Evolutionary conservation across 2,888 invertebrate genomes (phyloP).

Genomic region (Ceriagrion tenellum): DNA sequence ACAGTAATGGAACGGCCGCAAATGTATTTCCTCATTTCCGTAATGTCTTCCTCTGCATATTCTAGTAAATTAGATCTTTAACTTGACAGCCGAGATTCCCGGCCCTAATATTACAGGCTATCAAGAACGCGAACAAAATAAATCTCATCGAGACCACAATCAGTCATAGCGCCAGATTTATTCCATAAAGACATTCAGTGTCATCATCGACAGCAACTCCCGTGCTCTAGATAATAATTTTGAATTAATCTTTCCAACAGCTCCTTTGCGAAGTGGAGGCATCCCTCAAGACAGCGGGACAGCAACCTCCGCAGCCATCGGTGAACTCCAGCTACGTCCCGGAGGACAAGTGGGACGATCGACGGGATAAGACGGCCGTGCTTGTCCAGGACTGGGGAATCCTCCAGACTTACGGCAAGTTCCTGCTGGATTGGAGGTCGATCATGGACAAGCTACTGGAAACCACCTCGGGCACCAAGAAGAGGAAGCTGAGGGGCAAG

Average conservation of each 20-base stretch:
- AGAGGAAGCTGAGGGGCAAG: not conserved
- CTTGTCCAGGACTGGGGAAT: slow-evolving; percentile 83
- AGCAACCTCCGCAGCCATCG: slow-evolving; percentile 75
- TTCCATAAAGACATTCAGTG: not conserved
- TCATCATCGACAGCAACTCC: not conserved
- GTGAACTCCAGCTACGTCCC: slow-evolving; percentile 19
- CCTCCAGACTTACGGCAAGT: slow-evolving; percentile 81
- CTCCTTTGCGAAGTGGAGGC: slow-evolving; percentile 82
- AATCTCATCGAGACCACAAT: not conserved
- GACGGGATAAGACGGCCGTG: slow-evolving; percentile 78
- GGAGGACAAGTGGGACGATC: slow-evolving; percentile 69
- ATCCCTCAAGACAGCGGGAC: slow-evolving; percentile 78
- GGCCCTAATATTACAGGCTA: no score
- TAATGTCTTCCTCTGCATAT: no score
- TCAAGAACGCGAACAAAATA: no score
- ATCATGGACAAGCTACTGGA: slow-evolving; percentile 67
- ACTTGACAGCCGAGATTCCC: no score
- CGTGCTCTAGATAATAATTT: not conserved
- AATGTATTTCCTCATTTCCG: no score
- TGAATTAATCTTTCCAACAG: slow-evolving; percentile 72
- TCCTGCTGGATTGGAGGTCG: slow-evolving; percentile 81
- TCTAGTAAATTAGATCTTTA: no score
- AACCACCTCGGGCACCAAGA: slow-evolving; percentile 31
- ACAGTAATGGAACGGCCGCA: no score
- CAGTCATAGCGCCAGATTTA: not conserved